These are phyloP conservation scores for Nomada fabriciana DNA, from an alignment of 2,888 invertebrate species.

Conservation along the genomic window DNA sequence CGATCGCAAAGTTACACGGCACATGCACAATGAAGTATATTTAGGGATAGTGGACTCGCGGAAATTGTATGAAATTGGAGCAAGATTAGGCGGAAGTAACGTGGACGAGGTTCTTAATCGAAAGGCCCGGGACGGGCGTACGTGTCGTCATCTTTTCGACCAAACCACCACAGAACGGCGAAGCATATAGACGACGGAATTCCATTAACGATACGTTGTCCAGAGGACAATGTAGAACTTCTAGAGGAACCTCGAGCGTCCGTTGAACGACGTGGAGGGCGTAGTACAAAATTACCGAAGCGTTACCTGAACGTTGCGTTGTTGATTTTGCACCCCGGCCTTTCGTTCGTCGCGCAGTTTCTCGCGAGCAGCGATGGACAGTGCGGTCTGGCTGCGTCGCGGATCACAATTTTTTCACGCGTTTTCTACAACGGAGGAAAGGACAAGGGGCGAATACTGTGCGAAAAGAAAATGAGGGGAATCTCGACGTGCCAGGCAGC, in stretches of 20 bases:
- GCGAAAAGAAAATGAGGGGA: neutral
- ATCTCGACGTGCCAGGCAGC: conserved; percentile 10
- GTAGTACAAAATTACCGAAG: conserved; percentile 50
- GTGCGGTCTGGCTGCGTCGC: neutral
- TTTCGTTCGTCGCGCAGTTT: conserved; percentile 6
- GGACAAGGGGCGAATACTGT: neutral
- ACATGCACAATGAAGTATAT: conserved; percentile 38
- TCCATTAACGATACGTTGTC: neutral
- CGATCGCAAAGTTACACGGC: neutral
- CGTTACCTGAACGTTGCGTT: neutral
- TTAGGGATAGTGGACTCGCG: neutral
- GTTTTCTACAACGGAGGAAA: conserved; percentile 29
- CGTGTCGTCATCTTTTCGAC: conserved; percentile 19
- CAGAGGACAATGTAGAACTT: neutral
- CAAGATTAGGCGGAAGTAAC: neutral
- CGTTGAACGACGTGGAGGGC: neutral
- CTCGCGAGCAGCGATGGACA: neutral
- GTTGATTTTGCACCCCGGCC: neutral
- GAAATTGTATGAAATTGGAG: neutral
- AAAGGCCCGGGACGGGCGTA: conserved; percentile 4
- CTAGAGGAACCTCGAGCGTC: conserved; percentile 23
- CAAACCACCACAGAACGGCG: conserved; percentile 11
- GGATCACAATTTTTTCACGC: conserved; percentile 36
- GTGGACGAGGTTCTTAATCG: neutral
- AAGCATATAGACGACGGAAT: neutral